A percentile compares a stretch with the other conserved stretches of the same genome.
Conservation (phyloP, 2,113 vertebrate genomes). For the Oncorhynchus clarkii region DNA sequence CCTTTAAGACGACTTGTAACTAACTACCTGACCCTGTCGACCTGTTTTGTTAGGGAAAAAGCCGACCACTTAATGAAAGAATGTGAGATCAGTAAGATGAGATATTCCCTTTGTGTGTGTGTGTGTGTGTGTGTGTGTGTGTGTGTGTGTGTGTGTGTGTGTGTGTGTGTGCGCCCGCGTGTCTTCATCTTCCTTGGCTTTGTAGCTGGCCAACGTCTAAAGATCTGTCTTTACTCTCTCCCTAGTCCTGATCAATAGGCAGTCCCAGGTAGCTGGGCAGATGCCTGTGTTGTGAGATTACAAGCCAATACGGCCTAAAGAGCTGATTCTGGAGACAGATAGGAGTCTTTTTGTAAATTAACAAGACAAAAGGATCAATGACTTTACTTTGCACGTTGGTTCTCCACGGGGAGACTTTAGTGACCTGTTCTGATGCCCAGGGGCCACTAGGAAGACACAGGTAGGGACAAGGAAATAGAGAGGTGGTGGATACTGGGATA, state of each 20-base stretch:
- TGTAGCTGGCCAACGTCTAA: background rate
- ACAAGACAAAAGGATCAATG: conserved; percentile 38
- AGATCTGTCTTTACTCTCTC: background rate
- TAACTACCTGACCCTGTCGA: no score
- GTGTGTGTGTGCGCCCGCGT: no score
- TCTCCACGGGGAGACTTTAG: conserved; percentile 18
- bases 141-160: no score
- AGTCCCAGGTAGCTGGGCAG: conserved; percentile 11
- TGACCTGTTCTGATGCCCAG: conserved; percentile 10
- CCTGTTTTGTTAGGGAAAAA: no score
- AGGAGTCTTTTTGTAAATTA: conserved; percentile 21
- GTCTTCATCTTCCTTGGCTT: no score
- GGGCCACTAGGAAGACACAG: no score
- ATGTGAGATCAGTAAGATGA: no score
- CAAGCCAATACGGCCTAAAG: conserved; percentile 7
- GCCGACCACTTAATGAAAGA: no score
- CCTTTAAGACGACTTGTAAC: no score
- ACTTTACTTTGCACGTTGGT: conserved; percentile 25
- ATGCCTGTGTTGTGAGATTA: conserved; percentile 19
- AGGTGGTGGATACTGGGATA: background rate
- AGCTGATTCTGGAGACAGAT: conserved; percentile 16
- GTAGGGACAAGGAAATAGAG: background rate
- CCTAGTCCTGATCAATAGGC: background rate
- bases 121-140: no score
- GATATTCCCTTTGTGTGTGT: no score